phyloP scores from a whole-genome alignment of 2,113 vertebrate species.

The Nanorana parkeri region DNA sequence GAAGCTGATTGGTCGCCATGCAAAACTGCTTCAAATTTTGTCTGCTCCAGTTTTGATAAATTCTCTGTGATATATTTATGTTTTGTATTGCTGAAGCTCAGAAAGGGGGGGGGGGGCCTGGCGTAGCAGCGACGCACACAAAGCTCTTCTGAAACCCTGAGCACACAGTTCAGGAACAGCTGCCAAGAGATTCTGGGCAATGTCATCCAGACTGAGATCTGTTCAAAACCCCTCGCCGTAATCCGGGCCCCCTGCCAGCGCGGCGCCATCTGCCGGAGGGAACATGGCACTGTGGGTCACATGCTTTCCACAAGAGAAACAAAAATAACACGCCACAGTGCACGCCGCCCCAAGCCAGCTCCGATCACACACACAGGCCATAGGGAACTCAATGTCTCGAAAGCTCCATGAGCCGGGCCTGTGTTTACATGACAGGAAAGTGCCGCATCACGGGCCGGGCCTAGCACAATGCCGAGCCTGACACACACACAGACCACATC shows the following conservation, averaged over 20 bases:
- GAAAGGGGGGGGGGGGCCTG: too few species aligned
- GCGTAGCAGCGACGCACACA: too few species aligned
- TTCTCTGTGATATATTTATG: too few species aligned
- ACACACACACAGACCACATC: too few species aligned
- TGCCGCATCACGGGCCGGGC: not conserved
- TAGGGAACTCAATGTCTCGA: not conserved
- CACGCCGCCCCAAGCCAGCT: not conserved
- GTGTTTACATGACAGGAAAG: conserved; percentile 30
- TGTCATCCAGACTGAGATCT: not conserved
- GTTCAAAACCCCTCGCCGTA: not conserved
- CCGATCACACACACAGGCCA: not conserved
- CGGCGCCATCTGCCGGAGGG: conserved; percentile 7
- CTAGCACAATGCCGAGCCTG: too few species aligned
- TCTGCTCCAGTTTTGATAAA: too few species aligned
- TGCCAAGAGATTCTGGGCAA: conserved; percentile 25
- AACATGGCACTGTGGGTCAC: conserved; percentile 15
- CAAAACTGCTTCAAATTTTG: too few species aligned
- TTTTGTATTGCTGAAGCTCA: too few species aligned
- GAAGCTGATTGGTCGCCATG: too few species aligned
- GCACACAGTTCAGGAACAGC: not conserved
- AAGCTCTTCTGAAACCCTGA: not conserved
- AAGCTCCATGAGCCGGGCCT: conserved; percentile 13
- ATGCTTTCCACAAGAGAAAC: conserved; percentile 18
- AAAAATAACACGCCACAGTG: conserved; percentile 17
- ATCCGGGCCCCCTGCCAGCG: not conserved